phyloP scores from a whole-genome alignment of 1,140 invertebrate genomes.

The Ceratosolen solmsi region DNA sequence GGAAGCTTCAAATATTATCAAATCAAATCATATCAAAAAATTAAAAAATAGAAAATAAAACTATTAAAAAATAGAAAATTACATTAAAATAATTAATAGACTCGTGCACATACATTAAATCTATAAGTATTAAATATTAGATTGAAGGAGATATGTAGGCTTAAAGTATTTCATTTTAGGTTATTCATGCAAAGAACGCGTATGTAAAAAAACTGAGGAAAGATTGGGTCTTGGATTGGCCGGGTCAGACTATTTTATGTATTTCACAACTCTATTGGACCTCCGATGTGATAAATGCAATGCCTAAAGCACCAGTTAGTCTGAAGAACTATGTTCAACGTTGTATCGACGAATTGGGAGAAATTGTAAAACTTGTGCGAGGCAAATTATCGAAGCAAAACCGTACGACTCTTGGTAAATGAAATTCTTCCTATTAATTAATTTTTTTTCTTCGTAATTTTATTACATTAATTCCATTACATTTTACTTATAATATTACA shows the following conservation, averaged over 20 bases:
- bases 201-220: constrained; percentile 80
- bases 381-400: constrained; percentile 91
- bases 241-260: constrained; percentile 90
- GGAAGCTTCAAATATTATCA: too few relatives aligned
- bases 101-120: too few relatives aligned
- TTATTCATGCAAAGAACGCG: constrained; percentile 76
- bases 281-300: constrained; percentile 83
- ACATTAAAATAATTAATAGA: too few relatives aligned
- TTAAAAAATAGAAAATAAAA: too few relatives aligned
- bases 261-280: constrained; percentile 94
- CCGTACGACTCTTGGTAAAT: constrained; percentile 86
- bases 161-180: constrained; percentile 59
- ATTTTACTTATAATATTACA: too few relatives aligned
- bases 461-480: too few relatives aligned
- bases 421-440: too few relatives aligned
- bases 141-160: not conserved
- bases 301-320: constrained; percentile 75
- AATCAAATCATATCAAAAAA: too few relatives aligned
- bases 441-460: too few relatives aligned
- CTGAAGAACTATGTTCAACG: constrained; percentile 75
- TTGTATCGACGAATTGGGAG: constrained; percentile 83
- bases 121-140: too few relatives aligned
- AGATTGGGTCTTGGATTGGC: constrained; percentile 91
- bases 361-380: constrained; percentile 90
- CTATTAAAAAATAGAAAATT: too few relatives aligned